These are phyloP conservation scores for Chaenogobius annularis DNA, from an alignment of 2,113 vertebrate genomes.

Conservation along the genomic window DNA sequence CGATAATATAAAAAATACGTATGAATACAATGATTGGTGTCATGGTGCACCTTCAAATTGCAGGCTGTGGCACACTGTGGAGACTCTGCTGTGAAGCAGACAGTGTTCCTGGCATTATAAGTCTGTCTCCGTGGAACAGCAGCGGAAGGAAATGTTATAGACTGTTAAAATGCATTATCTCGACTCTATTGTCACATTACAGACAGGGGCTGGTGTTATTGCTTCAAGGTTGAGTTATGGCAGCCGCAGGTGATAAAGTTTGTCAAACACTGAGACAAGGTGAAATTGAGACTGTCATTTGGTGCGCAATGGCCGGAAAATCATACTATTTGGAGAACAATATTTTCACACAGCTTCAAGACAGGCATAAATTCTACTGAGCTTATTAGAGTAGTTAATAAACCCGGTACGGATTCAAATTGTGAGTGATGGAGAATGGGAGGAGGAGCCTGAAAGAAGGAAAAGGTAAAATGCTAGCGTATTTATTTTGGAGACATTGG, in stretches of 20 bases:
- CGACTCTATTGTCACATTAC: constrained; percentile 1
- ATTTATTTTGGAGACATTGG: too few relatives aligned
- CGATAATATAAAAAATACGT: too few relatives aligned
- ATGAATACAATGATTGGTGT: too few relatives aligned
- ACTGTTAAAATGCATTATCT: constrained; percentile 2
- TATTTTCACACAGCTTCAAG: not conserved
- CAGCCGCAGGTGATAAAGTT: constrained; percentile 5
- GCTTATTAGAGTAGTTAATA: not conserved
- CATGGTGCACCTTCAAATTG: not conserved
- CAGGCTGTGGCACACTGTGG: not conserved
- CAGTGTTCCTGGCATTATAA: not conserved
- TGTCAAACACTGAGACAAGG: constrained; percentile 3
- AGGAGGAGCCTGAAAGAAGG: not conserved
- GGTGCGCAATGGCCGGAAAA: constrained; percentile 3
- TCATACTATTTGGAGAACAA: not conserved
- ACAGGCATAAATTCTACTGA: not conserved
- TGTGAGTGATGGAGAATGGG: too few relatives aligned
- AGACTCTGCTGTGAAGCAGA: not conserved
- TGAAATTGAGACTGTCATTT: constrained; percentile 2
- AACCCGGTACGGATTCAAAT: too few relatives aligned
- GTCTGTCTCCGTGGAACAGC: not conserved
- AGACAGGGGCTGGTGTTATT: not conserved
- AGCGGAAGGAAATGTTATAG: not conserved
- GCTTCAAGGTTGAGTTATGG: not conserved
- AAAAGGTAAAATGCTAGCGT: not conserved